Conservation (phyloP, 2,888 invertebrate species). For the Chrysolina americana region DNA sequence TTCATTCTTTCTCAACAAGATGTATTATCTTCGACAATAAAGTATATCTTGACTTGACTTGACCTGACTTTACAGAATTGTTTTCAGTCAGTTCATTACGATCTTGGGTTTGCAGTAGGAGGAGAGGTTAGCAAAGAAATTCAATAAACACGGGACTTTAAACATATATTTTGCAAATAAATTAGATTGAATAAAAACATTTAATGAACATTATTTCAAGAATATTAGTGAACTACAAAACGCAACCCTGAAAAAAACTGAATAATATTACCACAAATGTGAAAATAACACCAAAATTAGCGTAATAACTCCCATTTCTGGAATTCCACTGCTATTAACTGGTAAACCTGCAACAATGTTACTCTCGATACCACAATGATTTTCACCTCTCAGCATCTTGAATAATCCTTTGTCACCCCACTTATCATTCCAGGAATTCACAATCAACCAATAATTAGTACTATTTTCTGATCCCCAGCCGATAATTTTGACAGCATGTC, state of each 20-base stretch:
- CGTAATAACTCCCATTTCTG: background rate
- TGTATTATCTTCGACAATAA: too few species aligned
- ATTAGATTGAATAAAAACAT: too few species aligned
- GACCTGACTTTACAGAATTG: too few species aligned
- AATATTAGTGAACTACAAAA: too few species aligned
- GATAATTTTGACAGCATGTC: constrained; percentile 88
- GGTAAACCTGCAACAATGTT: constrained; percentile 80
- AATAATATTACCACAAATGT: background rate
- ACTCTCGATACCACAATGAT: constrained; percentile 84
- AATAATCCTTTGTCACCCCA: constrained; percentile 93
- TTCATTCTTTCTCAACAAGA: too few species aligned
- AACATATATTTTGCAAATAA: too few species aligned
- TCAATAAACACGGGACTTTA: too few species aligned
- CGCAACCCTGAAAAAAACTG: background rate
- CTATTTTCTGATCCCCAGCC: constrained; percentile 88
- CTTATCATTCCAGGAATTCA: constrained; percentile 93
- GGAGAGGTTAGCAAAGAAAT: too few species aligned
- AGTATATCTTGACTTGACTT: too few species aligned
- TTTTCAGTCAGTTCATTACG: too few species aligned
- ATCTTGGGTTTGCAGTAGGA: too few species aligned
- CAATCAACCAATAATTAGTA: constrained; percentile 87
- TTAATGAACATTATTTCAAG: too few species aligned
- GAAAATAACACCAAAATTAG: background rate
- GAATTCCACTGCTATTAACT: background rate
- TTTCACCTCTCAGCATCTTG: constrained; percentile 86